Evolutionary conservation across 2,113 vertebrate species (phyloP), one percentile per base, ranked within the genome.

Genomic region (Caranx melampygus): DNA sequence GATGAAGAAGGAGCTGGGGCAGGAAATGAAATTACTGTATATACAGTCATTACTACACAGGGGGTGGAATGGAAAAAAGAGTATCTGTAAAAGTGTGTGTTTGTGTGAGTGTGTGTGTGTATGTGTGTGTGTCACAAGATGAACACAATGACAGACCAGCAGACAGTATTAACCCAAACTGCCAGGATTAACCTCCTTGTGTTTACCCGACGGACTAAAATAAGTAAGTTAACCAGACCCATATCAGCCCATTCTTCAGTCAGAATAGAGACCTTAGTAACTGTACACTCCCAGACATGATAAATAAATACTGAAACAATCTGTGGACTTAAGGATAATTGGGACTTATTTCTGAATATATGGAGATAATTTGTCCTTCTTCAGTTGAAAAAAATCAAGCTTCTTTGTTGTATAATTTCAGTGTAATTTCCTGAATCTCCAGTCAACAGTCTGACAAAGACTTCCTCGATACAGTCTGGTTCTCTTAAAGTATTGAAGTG

Each of bases 21-120:
- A 75, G 87, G 84, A 89, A 85, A 87, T 79, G 2, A 52, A 72
- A 83, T 87, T 68, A 71, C 9, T 70, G 15, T 79, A 73, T 54
- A 31, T 70, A 40, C 9, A 5, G 4, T 76, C 67, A 81, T 74
- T 80, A 72, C 44, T 31, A 44, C 58, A 52, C 49, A 72, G 42
- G 44, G 62, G 42, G 60, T 11, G 57, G 49, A 65, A 51, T 75
- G 65, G 40, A 34, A 44, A 55, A 59, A 54, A 40, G 67, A 49
- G 35, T 55, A 72, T 87, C 73, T 66, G 65, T 73, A 67, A 79
- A 87, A 73, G 47, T 64, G 62, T 70, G 34, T 87, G 63, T 73
- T 16, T 63, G 35, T 62, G 5, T 18, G 16, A 12, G 45, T 68
- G 34, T 74, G 11, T 37, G 59, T 61, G 59, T 61, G 34, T 61